Base-by-base conservation (phyloP, 1,140 invertebrate genomes). In the Oreohelix idahoensis region DNA sequence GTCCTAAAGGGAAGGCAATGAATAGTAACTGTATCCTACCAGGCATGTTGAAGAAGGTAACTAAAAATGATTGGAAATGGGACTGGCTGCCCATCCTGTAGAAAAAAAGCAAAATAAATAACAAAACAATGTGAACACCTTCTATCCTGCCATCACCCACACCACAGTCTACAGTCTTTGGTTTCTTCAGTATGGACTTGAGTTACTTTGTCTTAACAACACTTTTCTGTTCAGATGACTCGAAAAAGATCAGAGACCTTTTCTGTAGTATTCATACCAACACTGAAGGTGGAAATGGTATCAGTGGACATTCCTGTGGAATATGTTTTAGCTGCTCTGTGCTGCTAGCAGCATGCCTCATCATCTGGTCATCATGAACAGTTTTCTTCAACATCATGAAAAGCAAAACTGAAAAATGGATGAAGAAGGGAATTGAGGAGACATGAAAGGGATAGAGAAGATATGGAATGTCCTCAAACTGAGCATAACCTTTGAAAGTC, bases 311-410 rank as follows among this genome's bases (percentile, higher is more conserved):
- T 86, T 11, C 86, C 88, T 13, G 84, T 75, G 49, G 84, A 88
- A 58, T 83, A 84, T 23, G 81, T 87, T 23, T 69, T 51, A 58
- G 81, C 76, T 84, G 86, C 4, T 88, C 79, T 58, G 92, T 92
- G 85, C 92, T 92, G 58, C 81, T 84, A 2, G 87, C 88, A 17
- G 82, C 84, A 76, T 87, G 89, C 58, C 85, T n/a, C n/a, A n/a
- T 87, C 4, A 92, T 42, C 76, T 87, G 86, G 38, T 91, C 89
- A 75, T 85, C 17, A 87, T 74, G 84, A 92, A 91, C 15, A 91
- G 85, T 79, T 87, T 85, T 84, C n/a, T 26, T 92, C 92, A 88
- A 87, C 38, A 87, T 84, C 23, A n/a, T n/a, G n/a, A n/a, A n/a
- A n/a, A n/a, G n/a, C n/a, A n/a, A n/a, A n/a, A n/a, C n/a, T n/a